A percentile compares a stretch with the other conserved stretches of the same genome.
These are phyloP conservation scores for Limnodromus scolopaceus DNA, from an alignment of 2,797 vertebrate genomes.

Conservation along the genomic window DNA sequence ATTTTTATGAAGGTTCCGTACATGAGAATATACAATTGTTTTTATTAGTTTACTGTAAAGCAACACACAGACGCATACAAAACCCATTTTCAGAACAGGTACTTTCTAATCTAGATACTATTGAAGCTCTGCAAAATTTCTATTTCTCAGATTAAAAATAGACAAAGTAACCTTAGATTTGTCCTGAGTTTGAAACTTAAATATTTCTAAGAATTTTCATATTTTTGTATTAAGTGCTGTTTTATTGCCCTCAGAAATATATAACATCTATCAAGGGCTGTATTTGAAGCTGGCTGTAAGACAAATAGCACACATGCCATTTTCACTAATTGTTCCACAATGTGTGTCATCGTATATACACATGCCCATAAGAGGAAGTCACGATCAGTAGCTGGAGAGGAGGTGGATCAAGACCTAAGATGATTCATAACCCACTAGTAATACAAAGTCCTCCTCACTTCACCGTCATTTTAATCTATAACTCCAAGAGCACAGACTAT, in stretches of 20 bases:
- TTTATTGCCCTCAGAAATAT: background rate
- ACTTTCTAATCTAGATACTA: background rate
- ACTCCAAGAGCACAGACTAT: background rate
- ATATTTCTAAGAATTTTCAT: background rate
- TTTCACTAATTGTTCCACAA: background rate
- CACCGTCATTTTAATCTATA: background rate
- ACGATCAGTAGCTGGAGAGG: background rate
- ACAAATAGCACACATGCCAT: background rate
- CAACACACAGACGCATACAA: background rate
- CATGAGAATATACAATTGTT: background rate
- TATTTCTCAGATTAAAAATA: background rate
- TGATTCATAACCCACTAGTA: background rate
- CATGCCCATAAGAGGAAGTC: background rate
- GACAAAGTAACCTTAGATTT: background rate
- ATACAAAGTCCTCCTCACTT: background rate
- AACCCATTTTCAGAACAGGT: background rate
- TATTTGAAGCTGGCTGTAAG: background rate
- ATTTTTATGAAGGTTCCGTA: background rate
- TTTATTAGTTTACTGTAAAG: background rate
- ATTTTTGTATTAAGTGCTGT: background rate
- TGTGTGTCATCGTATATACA: background rate
- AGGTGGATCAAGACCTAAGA: background rate
- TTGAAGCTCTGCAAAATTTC: background rate
- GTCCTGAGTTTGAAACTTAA: background rate
- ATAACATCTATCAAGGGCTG: background rate